phyloP scores from a whole-genome alignment of 2,888 invertebrate genomes.

The Silvanus unidentatus region DNA sequence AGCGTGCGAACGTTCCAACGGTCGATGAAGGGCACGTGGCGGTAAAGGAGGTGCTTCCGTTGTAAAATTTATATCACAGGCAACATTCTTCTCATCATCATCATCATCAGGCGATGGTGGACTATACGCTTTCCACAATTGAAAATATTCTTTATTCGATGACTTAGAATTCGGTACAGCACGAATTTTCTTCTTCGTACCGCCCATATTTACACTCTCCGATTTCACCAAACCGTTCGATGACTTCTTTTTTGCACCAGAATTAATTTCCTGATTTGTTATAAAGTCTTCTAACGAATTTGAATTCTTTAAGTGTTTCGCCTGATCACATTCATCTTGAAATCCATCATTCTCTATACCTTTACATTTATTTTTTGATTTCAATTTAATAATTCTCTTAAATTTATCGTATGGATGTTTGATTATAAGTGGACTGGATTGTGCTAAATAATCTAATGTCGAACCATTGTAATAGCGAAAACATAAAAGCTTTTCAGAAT shows the following conservation, averaged over 20 bases:
- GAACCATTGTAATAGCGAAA: conserved; percentile 66
- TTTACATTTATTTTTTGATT: conserved; percentile 41
- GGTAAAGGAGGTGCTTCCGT: conserved; percentile 64
- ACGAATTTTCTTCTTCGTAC: conserved; percentile 62
- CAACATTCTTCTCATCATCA: neutral
- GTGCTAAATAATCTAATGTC: conserved; percentile 58
- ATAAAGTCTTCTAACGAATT: conserved; percentile 40
- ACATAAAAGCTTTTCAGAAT: conserved; percentile 62
- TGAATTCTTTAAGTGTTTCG: conserved; percentile 20
- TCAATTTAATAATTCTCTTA: conserved; percentile 49
- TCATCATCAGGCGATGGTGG: conserved; percentile 32
- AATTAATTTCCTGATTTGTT: conserved; percentile 26
- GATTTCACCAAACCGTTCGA: conserved; percentile 36
- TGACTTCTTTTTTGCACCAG: conserved; percentile 43
- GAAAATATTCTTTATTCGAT: conserved; percentile 60
- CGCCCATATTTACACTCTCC: conserved; percentile 46
- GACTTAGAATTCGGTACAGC: conserved; percentile 49
- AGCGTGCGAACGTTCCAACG: conserved; percentile 57
- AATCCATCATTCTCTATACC: conserved; percentile 45
- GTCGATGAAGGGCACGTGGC: conserved; percentile 65
- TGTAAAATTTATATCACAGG: conserved; percentile 47
- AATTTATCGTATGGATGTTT: conserved; percentile 54
- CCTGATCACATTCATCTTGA: conserved; percentile 37
- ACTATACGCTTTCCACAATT: conserved; percentile 63
- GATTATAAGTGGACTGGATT: conserved; percentile 58